phyloP scores from a whole-genome alignment of 2,797 vertebrate genomes.

The Pipistrellus pipistrellus region DNA sequence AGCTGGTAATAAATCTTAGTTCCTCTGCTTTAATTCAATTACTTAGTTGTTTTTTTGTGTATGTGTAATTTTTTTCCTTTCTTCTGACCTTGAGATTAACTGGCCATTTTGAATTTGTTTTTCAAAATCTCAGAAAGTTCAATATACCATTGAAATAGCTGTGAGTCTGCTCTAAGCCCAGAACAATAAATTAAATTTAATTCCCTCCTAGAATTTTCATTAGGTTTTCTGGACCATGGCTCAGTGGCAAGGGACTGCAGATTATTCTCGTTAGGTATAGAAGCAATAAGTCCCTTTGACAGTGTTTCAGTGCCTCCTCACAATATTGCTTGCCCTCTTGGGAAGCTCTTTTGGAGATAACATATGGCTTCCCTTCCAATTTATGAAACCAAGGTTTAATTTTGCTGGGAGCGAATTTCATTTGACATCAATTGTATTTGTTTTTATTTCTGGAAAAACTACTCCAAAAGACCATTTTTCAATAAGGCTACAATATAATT shows the following conservation, averaged over 20 bases:
- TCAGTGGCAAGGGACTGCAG: conserved; percentile 60
- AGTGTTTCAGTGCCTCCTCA: conserved; percentile 1
- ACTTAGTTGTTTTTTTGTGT: neutral
- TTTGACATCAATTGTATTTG: conserved; percentile 72
- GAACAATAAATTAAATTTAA: conserved; percentile 78
- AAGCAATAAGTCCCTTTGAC: conserved; percentile 26
- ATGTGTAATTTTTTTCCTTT: neutral
- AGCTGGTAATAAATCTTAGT: conserved; percentile 18
- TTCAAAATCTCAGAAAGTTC: conserved; percentile 66
- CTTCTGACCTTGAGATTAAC: conserved; percentile 65
- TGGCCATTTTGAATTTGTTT: conserved; percentile 66
- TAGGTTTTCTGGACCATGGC: conserved; percentile 67
- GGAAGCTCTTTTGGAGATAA: conserved; percentile 75
- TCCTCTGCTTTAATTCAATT: conserved; percentile 64
- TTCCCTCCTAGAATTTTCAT: conserved; percentile 78
- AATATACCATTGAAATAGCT: conserved; percentile 30
- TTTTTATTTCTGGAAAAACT: conserved; percentile 75
- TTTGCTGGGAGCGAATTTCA: conserved; percentile 65
- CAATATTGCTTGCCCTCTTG: conserved; percentile 52
- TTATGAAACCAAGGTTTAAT: conserved; percentile 74
- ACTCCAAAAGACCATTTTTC: conserved; percentile 61
- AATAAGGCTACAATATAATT: conserved; percentile 34
- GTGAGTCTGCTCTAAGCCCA: conserved; percentile 57
- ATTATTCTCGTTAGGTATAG: conserved; percentile 56
- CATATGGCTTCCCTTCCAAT: conserved; percentile 72